Base-by-base conservation (phyloP, 2,888 invertebrate genomes). In the Aspidapion aeneum region DNA sequence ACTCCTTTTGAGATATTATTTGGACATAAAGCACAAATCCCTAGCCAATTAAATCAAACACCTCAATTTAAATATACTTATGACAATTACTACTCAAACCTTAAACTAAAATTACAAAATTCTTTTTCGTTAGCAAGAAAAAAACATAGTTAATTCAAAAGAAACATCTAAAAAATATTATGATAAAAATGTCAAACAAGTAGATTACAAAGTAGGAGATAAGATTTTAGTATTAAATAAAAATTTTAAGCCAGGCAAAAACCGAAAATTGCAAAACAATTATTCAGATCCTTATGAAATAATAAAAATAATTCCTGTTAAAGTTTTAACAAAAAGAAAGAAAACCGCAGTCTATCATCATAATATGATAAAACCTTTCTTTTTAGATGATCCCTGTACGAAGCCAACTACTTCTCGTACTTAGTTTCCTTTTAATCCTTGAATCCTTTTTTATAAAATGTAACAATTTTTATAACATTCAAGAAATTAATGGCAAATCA, bases 21-120 rank as follows among this genome's bases (percentile, higher is more conserved):
- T 48, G n/a, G 49, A 12, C 49, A 48, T 48, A 48, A 48, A 48
- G 49, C 49, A 12, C n/a, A 48, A 9, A 12, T 48, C 9, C 49
- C 49, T 9, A 48, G n/a, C n/a, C n/a, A 9, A 12, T 48, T 48
- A 48, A 48, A 9, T 9, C n/a, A 9, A 9, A 48, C 9, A 48
- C 9, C 71, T 19, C 68, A 72, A 62, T 70, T 70, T 50, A 69
- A 68, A 60, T 73, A 72, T 62, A 70, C 71, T 12, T 74, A 72
- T 55, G 72, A 72, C 21, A 64, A 71, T 58, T 73, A 69, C 55
- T 17, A 66, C 2, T 59, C 62, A 35, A 60, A 69, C 19, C 49
- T 73, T 18, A 67, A 59, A 59, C 55, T 67, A 19, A 71, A 69
- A 69, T 50, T 73, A 55, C 64, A 65, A 35, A 68, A 64, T 60